phyloP scores from a whole-genome alignment of 2,113 vertebrate species.

The Thymallus thymallus region DNA sequence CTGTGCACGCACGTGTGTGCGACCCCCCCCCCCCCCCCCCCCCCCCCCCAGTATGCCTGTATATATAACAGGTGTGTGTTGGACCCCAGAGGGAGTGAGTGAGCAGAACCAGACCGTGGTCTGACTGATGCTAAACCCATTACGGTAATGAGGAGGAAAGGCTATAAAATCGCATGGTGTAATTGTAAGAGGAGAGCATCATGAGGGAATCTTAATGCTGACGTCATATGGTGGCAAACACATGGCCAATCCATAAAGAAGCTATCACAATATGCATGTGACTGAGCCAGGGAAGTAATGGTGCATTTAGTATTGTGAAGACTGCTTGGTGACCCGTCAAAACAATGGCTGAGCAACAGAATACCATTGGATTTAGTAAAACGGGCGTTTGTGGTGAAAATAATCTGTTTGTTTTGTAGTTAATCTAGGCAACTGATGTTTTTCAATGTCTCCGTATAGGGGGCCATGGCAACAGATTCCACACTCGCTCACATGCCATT shows the following conservation, averaged over 20 bases:
- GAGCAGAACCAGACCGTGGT: background rate
- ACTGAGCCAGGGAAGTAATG: background rate
- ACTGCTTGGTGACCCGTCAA: background rate
- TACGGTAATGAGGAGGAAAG: constrained; percentile 34
- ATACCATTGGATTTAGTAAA: constrained; percentile 2
- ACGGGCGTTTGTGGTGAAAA: background rate
- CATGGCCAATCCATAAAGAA: background rate
- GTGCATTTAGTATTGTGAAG: background rate
- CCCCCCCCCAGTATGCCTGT: constrained; percentile 12
- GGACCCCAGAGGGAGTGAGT: constrained; percentile 1
- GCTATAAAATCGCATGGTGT: constrained; percentile 14
- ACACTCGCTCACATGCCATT: background rate
- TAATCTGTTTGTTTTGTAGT: background rate
- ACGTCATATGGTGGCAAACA: background rate
- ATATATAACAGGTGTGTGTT: constrained; percentile 31
- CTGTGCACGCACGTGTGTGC: background rate
- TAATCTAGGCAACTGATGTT: constrained; percentile 3
- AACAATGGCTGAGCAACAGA: background rate
- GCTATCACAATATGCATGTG: background rate
- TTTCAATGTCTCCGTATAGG: background rate
- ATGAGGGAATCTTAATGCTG: background rate
- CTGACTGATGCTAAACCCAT: constrained; percentile 45
- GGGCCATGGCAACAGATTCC: constrained; percentile 22
- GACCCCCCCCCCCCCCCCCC: too few species aligned
- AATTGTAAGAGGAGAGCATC: constrained; percentile 1